Percentiles rank a stretch among this genome's conserved stretches.
These are phyloP conservation scores for Nannoperca obscura DNA, from an alignment of 2,797 vertebrate genomes.

Conservation along the genomic window DNA sequence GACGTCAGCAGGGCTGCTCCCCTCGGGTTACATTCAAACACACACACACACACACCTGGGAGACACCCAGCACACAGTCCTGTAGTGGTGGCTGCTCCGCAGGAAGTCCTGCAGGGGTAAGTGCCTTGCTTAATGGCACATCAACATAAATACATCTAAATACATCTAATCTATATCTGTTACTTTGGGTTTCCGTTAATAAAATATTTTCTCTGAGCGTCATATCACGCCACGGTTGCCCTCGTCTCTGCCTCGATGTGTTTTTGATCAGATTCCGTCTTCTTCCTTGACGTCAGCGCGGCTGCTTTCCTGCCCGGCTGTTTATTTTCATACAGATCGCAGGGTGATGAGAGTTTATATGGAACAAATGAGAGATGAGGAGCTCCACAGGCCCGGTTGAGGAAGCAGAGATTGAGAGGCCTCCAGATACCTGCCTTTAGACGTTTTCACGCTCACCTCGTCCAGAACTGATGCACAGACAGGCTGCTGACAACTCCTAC, in stretches of 20 bases:
- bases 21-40: conserved; percentile 37
- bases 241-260: conserved; percentile 44
- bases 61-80: conserved; percentile 20
- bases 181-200: conserved; percentile 50
- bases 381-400: conserved; percentile 32
- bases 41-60: conserved; percentile 35
- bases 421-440: conserved; percentile 61
- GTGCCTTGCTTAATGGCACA: conserved; percentile 29
- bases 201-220: conserved; percentile 19
- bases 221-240: conserved; percentile 18
- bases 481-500: neutral
- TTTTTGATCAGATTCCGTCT: conserved; percentile 76
- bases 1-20: conserved; percentile 53
- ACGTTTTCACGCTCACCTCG: conserved; percentile 37
- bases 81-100: neutral
- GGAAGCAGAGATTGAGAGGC: conserved; percentile 45
- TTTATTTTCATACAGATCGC: conserved; percentile 73
- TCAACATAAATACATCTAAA: neutral
- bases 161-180: conserved; percentile 57
- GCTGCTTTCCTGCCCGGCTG: conserved; percentile 66
- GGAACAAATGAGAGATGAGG: conserved; percentile 70
- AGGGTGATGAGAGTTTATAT: conserved; percentile 66
- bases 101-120: conserved; percentile 30
- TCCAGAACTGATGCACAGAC: conserved; percentile 31
- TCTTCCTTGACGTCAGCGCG: conserved; percentile 74